A percentile compares a stretch with the other conserved stretches of the same genome.
These are phyloP conservation scores for Toxotes chatareus DNA, from an alignment of 2,113 vertebrate species.

Conservation along the genomic window DNA sequence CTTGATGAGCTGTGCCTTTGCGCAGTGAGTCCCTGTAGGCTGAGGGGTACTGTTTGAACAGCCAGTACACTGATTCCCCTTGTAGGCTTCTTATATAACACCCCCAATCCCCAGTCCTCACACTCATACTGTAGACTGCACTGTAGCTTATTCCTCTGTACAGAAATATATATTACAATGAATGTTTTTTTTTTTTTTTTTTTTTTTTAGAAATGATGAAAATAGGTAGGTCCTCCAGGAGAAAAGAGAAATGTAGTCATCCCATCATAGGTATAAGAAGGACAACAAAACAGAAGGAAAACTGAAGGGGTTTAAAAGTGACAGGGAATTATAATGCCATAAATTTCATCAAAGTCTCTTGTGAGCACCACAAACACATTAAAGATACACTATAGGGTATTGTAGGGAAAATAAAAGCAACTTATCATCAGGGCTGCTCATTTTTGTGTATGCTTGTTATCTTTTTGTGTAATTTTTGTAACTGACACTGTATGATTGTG, in stretches of 20 bases:
- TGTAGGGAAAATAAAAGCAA: constrained; percentile 4
- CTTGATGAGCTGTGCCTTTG: constrained; percentile 53
- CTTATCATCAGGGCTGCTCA: not conserved
- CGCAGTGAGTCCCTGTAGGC: constrained; percentile 46
- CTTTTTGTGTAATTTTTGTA: constrained; percentile 26
- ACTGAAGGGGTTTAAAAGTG: not conserved
- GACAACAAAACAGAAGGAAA: not conserved
- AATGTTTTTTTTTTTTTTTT: constrained; percentile 8
- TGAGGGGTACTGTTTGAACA: constrained; percentile 35
- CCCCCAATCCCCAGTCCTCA: constrained; percentile 22
- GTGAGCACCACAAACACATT: not conserved
- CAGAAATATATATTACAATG: constrained; percentile 44
- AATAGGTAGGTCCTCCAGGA: constrained; percentile 1
- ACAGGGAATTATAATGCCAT: not conserved
- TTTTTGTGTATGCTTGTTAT: constrained; percentile 24
- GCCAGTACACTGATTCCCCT: constrained; percentile 41
- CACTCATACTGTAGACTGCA: constrained; percentile 64
- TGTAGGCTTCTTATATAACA: constrained; percentile 62
- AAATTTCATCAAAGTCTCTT: not conserved
- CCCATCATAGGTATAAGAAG: not conserved
- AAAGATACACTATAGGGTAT: not conserved
- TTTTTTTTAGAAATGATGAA: constrained; percentile 20
- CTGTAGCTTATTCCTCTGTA: constrained; percentile 57
- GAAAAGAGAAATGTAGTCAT: constrained; percentile 5
- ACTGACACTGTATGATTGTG: constrained; percentile 31